phyloP scores from a whole-genome alignment of 2,888 invertebrate genomes.

The Anoncus sp. region DNA sequence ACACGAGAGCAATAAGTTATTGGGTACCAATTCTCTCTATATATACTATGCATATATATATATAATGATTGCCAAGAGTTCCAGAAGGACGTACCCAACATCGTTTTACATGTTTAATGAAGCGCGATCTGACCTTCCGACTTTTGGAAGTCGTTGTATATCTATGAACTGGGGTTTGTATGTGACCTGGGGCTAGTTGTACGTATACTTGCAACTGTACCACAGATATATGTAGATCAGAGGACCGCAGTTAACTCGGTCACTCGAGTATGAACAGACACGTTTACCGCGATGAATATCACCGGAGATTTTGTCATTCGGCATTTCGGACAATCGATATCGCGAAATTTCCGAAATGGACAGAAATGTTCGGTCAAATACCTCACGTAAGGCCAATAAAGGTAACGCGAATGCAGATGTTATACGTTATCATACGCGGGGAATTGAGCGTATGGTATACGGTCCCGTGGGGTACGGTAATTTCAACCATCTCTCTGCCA shows the following conservation, averaged over 20 bases:
- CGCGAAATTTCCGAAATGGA: constrained; percentile 4
- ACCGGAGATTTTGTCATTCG: constrained; percentile 26
- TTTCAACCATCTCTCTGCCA: constrained; percentile 11
- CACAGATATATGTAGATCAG: neutral
- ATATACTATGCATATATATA: constrained; percentile 7
- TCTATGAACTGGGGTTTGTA: constrained; percentile 1
- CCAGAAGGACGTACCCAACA: neutral
- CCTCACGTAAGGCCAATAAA: constrained; percentile 34
- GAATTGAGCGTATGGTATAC: neutral
- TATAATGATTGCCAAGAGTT: constrained; percentile 7
- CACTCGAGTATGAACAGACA: neutral
- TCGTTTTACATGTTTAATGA: constrained; percentile 29
- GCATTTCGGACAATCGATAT: neutral
- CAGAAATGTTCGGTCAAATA: neutral
- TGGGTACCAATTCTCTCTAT: constrained; percentile 15
- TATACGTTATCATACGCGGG: constrained; percentile 10
- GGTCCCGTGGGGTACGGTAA: constrained; percentile 19
- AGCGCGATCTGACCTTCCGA: constrained; percentile 3
- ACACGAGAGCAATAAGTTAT: constrained; percentile 50
- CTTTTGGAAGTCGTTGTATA: neutral
- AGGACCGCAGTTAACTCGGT: neutral
- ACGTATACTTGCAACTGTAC: neutral
- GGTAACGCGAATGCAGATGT: constrained; percentile 21
- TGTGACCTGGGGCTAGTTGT: constrained; percentile 8
- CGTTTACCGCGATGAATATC: constrained; percentile 41